Percentiles rank a stretch among this genome's conserved stretches.
Conservation (phyloP, 2,113 vertebrate genomes). For the Pyrgilauda ruficollis region DNA sequence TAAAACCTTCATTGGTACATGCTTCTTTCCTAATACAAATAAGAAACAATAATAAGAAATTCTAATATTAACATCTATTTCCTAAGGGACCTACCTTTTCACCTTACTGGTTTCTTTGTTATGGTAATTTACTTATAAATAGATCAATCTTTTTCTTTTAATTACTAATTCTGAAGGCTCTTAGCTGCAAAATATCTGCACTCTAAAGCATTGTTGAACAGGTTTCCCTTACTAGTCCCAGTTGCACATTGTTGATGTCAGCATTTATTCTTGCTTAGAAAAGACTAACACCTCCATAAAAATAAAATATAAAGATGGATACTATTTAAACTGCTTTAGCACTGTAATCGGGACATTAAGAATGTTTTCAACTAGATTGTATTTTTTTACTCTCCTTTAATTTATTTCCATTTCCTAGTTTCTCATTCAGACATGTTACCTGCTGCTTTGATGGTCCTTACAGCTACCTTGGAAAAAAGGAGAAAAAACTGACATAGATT, state of each 20-base stretch:
- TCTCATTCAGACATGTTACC: not conserved
- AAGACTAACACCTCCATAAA: not conserved
- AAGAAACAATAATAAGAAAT: not conserved
- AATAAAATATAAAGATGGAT: not conserved
- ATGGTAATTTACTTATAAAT: not conserved
- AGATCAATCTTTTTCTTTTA: not conserved
- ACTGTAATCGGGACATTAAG: not conserved
- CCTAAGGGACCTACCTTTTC: not conserved
- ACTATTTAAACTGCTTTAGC: not conserved
- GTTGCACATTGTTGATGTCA: not conserved
- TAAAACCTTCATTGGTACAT: not conserved
- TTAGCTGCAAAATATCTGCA: not conserved
- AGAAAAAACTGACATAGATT: not conserved
- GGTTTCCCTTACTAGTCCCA: not conserved
- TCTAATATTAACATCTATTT: not conserved
- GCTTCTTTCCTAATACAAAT: not conserved
- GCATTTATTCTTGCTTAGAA: not conserved
- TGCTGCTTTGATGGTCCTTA: not conserved
- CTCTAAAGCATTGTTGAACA: not conserved
- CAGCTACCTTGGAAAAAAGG: not conserved
- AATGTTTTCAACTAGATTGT: not conserved
- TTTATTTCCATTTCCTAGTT: constrained; percentile 35
- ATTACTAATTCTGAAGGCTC: not conserved
- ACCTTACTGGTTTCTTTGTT: not conserved
- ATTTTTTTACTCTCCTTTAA: constrained; percentile 28